phyloP scores from a whole-genome alignment of 1,140 invertebrate genomes.

The Dufourea novaeangliae region DNA sequence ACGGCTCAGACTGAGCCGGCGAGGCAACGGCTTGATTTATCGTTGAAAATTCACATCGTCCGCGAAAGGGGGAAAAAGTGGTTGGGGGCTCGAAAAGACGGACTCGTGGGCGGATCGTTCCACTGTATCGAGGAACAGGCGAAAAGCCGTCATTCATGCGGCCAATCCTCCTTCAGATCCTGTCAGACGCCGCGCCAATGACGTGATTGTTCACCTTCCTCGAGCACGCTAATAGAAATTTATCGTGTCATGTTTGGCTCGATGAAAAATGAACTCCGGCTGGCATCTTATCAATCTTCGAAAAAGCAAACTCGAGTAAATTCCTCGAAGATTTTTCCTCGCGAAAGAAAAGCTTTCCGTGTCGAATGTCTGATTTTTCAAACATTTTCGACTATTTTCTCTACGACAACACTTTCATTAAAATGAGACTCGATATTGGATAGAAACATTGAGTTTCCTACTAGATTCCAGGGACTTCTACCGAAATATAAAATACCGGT shows the following conservation, averaged over 20 bases:
- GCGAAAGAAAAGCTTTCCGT: slow-evolving; percentile 8
- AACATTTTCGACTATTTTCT: background rate
- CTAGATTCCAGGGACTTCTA: too few relatives aligned
- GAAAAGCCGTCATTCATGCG: slow-evolving; percentile 15
- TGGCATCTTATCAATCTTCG: background rate
- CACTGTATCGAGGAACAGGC: background rate
- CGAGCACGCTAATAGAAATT: slow-evolving; percentile 34
- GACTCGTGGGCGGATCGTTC: background rate
- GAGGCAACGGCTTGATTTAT: background rate
- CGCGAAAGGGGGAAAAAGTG: background rate
- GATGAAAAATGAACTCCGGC: background rate
- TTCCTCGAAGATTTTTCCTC: background rate
- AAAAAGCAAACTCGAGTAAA: too few relatives aligned
- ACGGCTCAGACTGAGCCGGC: background rate
- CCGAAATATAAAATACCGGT: too few relatives aligned
- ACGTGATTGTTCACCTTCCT: background rate
- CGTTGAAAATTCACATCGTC: background rate
- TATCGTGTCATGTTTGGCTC: background rate
- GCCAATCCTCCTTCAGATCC: background rate
- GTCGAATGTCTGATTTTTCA: background rate
- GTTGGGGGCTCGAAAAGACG: background rate
- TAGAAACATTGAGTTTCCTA: too few relatives aligned
- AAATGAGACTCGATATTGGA: too few relatives aligned
- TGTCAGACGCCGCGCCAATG: background rate
- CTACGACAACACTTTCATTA: background rate